A percentile compares a stretch with the other conserved stretches of the same genome.
Evolutionary conservation across 64 coral and sea anemone genomes (phyloP).

Genomic region (Pocillopora verrucosa): DNA sequence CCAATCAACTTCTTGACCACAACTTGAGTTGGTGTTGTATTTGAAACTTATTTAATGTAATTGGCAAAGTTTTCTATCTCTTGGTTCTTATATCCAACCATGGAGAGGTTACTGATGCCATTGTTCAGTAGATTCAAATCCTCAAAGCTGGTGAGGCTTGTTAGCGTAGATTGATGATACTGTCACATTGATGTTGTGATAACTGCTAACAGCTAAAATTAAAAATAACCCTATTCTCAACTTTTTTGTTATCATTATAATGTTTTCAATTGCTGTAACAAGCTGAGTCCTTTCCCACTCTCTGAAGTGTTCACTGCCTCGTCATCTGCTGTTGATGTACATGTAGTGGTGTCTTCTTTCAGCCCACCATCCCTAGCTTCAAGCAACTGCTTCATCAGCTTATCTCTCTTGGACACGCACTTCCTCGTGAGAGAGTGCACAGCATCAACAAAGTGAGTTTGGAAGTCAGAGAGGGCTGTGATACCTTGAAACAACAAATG

Average conservation of each 20-base stretch:
- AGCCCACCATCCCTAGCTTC: constrained; percentile 34
- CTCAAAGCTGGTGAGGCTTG: too few species aligned
- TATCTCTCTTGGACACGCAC: constrained; percentile 46
- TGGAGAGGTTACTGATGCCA: too few species aligned
- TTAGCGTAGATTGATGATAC: too few species aligned
- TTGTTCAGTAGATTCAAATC: too few species aligned
- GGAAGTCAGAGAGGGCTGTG: constrained; percentile 42
- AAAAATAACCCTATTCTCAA: too few species aligned
- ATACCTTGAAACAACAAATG: constrained; percentile 4
- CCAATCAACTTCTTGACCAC: too few species aligned
- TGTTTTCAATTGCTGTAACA: background rate
- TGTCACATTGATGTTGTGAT: too few species aligned
- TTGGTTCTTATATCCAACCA: too few species aligned
- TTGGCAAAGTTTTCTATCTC: too few species aligned
- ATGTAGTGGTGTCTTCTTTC: background rate
- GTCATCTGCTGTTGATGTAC: background rate
- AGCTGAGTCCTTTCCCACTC: background rate
- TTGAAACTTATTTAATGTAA: too few species aligned
- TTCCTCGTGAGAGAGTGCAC: constrained; percentile 29
- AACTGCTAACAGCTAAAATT: too few species aligned
- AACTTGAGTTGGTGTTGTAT: too few species aligned
- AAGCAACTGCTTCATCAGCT: constrained; percentile 34
- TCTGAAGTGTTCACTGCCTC: background rate
- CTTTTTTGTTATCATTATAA: background rate
- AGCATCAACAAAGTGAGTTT: constrained; percentile 30